A percentile compares a stretch with the other conserved stretches of the same genome.
These are phyloP conservation scores for Neria commutata DNA, from an alignment of 2,888 invertebrate genomes.

Conservation along the genomic window DNA sequence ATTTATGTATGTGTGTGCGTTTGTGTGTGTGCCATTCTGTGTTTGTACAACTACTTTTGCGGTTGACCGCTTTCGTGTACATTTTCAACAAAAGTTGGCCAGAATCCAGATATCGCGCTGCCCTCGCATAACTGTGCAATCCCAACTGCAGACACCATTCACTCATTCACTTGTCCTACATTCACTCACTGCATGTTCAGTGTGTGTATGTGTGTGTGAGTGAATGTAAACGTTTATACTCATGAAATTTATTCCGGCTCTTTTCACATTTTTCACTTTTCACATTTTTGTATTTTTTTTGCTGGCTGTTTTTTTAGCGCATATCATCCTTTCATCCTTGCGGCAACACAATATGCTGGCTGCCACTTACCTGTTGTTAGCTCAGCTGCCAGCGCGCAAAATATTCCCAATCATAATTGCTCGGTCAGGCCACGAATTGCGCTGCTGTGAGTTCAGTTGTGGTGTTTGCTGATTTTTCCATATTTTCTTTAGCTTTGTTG, in stretches of 20 bases:
- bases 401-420: no score
- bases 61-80: slow-evolving; percentile 53
- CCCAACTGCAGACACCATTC: no score
- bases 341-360: not conserved
- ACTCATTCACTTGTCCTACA: slow-evolving; percentile 14
- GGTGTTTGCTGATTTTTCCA: no score
- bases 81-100: slow-evolving; percentile 46
- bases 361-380: slow-evolving; percentile 11
- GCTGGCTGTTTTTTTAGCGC: not conserved
- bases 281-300: not conserved
- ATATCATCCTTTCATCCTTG: not conserved
- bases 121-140: no score
- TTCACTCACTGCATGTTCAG: no score
- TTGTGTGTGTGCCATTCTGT: slow-evolving; percentile 23
- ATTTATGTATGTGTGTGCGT: slow-evolving; percentile 30
- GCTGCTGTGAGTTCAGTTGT: not conserved
- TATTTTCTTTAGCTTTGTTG: no score
- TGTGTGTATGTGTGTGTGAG: slow-evolving; percentile 14
- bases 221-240: slow-evolving; percentile 21
- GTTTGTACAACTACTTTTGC: slow-evolving; percentile 58
- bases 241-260: slow-evolving; percentile 6
- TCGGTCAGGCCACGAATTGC: not conserved
- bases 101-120: slow-evolving; percentile 24
- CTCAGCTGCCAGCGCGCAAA: slow-evolving; percentile 9
- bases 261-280: not conserved